Evolutionary conservation across 2,888 invertebrate species (phyloP).

Genomic region (Archips crataeganus): DNA sequence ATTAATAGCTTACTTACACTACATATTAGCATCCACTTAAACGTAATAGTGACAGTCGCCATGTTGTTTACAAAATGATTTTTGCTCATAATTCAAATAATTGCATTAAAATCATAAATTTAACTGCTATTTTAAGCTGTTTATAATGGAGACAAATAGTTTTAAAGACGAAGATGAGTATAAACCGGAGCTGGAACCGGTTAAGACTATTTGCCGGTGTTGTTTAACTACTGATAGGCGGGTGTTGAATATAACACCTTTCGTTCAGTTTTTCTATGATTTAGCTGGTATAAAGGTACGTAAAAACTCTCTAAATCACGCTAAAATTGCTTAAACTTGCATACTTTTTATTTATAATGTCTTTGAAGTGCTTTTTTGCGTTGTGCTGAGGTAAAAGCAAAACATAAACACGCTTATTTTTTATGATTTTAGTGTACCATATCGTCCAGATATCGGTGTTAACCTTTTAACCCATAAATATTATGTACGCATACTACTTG

Average conservation of each 20-base stretch:
- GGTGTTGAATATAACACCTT: constrained; percentile 54
- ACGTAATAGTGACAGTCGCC: constrained; percentile 34
- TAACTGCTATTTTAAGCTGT: neutral
- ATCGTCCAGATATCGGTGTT: neutral
- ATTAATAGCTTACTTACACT: neutral
- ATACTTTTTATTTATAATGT: neutral
- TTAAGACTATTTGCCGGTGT: constrained; percentile 64
- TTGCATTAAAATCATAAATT: neutral
- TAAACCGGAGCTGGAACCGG: constrained; percentile 35
- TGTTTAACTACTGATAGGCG: constrained; percentile 66
- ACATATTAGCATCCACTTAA: neutral
- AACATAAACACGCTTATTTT: neutral
- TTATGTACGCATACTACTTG: too few relatives aligned
- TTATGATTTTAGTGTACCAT: neutral
- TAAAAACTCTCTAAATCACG: constrained; percentile 39
- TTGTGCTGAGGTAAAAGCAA: neutral
- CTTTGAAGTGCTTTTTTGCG: neutral
- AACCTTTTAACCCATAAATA: too few relatives aligned
- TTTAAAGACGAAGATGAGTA: constrained; percentile 15
- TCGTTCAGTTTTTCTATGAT: constrained; percentile 58
- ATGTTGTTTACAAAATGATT: constrained; percentile 36
- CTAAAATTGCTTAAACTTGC: neutral
- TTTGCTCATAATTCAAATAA: neutral
- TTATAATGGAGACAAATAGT: constrained; percentile 21
- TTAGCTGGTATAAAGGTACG: constrained; percentile 69